Evolutionary conservation across 2,113 vertebrate genomes (phyloP).

Genomic region (Scophthalmus maximus): DNA sequence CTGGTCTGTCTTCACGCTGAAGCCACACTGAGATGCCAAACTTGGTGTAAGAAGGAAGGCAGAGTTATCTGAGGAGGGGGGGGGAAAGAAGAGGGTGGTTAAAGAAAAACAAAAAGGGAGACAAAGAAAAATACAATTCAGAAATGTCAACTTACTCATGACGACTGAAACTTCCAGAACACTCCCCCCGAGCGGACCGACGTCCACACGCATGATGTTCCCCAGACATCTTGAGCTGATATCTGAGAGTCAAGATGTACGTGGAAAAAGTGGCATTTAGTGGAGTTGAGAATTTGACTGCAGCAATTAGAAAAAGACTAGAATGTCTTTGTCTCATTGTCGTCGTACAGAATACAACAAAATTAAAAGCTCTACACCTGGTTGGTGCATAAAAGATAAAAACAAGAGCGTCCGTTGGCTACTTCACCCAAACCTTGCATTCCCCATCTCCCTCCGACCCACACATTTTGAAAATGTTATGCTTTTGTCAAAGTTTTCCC

Average conservation of each 20-base stretch:
- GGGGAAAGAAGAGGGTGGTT: background rate
- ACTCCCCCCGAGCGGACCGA: constrained; percentile 56
- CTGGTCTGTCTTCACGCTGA: constrained; percentile 62
- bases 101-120: background rate
- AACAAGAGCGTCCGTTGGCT: too few relatives aligned
- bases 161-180: constrained; percentile 69
- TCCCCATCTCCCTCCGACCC: too few relatives aligned
- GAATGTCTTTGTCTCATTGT: too few relatives aligned
- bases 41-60: constrained; percentile 49
- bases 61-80: constrained; percentile 68
- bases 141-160: constrained; percentile 61
- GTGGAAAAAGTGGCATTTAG: background rate
- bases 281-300: too few relatives aligned
- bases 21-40: constrained; percentile 78
- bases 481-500: too few relatives aligned
- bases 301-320: too few relatives aligned
- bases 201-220: constrained; percentile 70
- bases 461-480: too few relatives aligned
- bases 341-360: too few relatives aligned
- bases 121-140: background rate
- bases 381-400: background rate
- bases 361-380: too few relatives aligned
- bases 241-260: constrained; percentile 31
- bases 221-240: constrained; percentile 72
- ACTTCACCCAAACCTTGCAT: too few relatives aligned